Percentiles rank a stretch among this genome's conserved stretches.
phyloP scores from a whole-genome alignment of 2,797 vertebrate species.

The Hypotaenidia philippensis region DNA sequence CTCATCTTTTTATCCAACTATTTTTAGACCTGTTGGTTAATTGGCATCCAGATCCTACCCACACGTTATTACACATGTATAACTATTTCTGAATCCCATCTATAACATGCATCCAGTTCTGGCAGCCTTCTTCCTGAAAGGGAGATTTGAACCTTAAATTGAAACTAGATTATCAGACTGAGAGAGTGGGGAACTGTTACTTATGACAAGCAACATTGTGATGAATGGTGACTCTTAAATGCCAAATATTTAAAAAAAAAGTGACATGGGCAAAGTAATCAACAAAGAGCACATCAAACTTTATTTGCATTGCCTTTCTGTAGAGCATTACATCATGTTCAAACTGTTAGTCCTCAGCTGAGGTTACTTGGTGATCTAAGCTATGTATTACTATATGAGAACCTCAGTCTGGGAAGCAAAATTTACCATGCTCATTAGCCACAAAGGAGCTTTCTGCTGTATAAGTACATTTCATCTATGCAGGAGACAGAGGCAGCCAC shows the following conservation, averaged over 20 bases:
- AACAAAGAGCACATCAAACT: neutral
- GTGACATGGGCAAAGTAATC: neutral
- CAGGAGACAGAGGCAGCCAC: neutral
- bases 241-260: neutral
- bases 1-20: neutral
- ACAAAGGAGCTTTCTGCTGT: neutral
- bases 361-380: neutral
- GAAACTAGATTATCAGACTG: neutral
- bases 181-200: neutral
- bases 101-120: neutral
- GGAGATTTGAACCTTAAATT: neutral
- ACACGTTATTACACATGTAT: neutral
- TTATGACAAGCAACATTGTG: neutral
- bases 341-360: neutral
- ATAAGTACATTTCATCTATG: neutral
- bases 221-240: neutral
- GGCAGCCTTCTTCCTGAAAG: neutral
- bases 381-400: neutral
- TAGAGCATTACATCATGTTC: neutral
- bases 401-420: neutral
- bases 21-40: neutral
- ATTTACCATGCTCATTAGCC: neutral
- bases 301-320: neutral
- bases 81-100: neutral
- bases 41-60: neutral